phyloP scores from a whole-genome alignment of 1,140 invertebrate species.

The Drosophila obscura region DNA sequence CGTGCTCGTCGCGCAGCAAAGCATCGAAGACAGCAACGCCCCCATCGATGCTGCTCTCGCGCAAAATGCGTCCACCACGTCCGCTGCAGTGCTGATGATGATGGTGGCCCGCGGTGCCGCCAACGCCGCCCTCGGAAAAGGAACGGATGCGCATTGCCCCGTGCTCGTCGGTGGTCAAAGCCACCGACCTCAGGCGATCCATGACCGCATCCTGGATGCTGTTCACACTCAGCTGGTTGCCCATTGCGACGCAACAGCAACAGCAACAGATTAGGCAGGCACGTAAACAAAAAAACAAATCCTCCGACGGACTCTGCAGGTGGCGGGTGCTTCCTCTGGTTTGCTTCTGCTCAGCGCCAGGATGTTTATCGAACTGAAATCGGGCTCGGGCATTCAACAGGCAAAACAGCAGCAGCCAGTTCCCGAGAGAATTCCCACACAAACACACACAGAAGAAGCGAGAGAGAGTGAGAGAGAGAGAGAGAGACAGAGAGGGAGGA shows the following conservation, averaged over 20 bases:
- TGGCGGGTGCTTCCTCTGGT: constrained; percentile 20
- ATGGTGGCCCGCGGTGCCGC: constrained; percentile 39
- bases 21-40: constrained; percentile 71
- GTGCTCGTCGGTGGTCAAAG: constrained; percentile 73
- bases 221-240: constrained; percentile 76
- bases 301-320: constrained; percentile 11
- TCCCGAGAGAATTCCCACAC: constrained; percentile 25
- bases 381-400: constrained; percentile 66
- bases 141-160: constrained; percentile 79
- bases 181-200: constrained; percentile 78
- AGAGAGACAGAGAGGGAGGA: constrained; percentile 10
- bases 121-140: constrained; percentile 72
- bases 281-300: constrained; percentile 18
- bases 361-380: constrained; percentile 76
- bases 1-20: constrained; percentile 65
- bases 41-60: constrained; percentile 72
- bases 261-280: not conserved
- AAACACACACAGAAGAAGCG: constrained; percentile 7
- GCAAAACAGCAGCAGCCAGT: constrained; percentile 28
- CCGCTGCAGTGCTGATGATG: constrained; percentile 57
- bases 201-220: constrained; percentile 77
- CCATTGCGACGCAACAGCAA: constrained; percentile 51
- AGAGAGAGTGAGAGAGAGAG: constrained; percentile 8
- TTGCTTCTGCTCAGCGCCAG: constrained; percentile 73
- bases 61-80: constrained; percentile 66